Evolutionary conservation across 1,140 invertebrate species (phyloP).

Genomic region (Lucilia cuprina): DNA sequence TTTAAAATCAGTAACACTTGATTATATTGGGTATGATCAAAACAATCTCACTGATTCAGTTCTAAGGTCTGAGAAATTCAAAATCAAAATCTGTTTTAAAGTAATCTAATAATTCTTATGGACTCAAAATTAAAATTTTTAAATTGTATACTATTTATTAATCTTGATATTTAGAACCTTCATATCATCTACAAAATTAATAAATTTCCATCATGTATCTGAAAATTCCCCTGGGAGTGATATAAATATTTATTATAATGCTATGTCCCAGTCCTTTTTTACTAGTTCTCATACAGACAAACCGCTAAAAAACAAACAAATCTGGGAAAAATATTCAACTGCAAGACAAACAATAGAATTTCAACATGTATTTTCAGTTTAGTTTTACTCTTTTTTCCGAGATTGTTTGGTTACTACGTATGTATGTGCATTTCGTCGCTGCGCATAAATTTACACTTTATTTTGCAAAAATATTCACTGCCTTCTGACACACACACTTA

Average conservation of each 20-base stretch:
- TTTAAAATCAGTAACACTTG: slow-evolving; percentile 10
- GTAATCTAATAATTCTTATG: no score
- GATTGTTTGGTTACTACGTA: background rate
- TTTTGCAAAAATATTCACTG: slow-evolving; percentile 24
- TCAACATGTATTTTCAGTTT: background rate
- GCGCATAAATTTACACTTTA: slow-evolving; percentile 32
- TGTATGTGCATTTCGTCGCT: background rate
- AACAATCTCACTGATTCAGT: background rate
- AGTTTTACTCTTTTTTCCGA: background rate
- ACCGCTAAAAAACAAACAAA: slow-evolving; percentile 15
- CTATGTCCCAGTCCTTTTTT: no score
- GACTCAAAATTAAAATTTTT: no score
- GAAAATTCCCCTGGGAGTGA: no score
- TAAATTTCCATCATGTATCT: no score
- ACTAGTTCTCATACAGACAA: background rate
- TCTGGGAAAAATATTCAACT: background rate
- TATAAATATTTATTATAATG: no score
- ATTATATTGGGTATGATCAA: background rate
- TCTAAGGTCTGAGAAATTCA: no score
- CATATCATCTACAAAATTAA: no score
- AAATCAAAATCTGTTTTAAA: no score
- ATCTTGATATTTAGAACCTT: no score
- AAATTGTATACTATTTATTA: no score
- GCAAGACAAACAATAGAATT: background rate
- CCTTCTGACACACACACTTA: background rate